phyloP scores from a whole-genome alignment of 2,113 vertebrate genomes.

The Epinephelus fuscoguttatus region DNA sequence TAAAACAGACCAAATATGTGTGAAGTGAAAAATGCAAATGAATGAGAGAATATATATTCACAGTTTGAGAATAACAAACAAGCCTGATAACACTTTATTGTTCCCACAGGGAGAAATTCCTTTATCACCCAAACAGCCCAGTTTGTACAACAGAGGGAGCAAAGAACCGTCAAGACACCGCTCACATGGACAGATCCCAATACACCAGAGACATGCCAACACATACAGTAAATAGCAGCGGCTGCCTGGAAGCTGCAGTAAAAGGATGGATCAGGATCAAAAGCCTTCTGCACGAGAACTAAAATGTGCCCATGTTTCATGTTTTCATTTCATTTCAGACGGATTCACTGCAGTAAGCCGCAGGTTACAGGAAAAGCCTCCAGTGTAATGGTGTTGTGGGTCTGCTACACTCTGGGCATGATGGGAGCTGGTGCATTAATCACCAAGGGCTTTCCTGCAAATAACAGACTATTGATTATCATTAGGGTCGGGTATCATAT shows the following conservation, averaged over 20 bases:
- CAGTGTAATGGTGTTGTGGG: slow-evolving; percentile 17
- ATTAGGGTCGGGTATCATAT: background rate
- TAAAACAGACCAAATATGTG: background rate
- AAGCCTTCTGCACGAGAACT: slow-evolving; percentile 34
- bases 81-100: slow-evolving; percentile 5
- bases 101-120: slow-evolving; percentile 15
- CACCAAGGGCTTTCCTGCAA: slow-evolving; percentile 27
- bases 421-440: slow-evolving; percentile 10
- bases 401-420: slow-evolving; percentile 9
- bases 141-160: slow-evolving; percentile 18
- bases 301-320: slow-evolving; percentile 54
- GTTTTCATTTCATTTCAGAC: slow-evolving; percentile 60
- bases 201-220: slow-evolving; percentile 19
- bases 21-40: background rate
- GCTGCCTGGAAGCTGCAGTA: slow-evolving; percentile 43
- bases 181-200: slow-evolving; percentile 26
- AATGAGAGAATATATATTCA: slow-evolving; percentile 8
- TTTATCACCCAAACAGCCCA: slow-evolving; percentile 25
- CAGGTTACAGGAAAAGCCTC: slow-evolving; percentile 46
- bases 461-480: slow-evolving; percentile 44
- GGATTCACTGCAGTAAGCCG: slow-evolving; percentile 55
- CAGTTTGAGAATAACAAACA: slow-evolving; percentile 22
- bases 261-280: slow-evolving; percentile 62
- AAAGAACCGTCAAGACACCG: slow-evolving; percentile 1
- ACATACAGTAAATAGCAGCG: slow-evolving; percentile 39